Evolutionary conservation across 2,888 invertebrate species (phyloP).

Genomic region (Dicranocentrus wangi): DNA sequence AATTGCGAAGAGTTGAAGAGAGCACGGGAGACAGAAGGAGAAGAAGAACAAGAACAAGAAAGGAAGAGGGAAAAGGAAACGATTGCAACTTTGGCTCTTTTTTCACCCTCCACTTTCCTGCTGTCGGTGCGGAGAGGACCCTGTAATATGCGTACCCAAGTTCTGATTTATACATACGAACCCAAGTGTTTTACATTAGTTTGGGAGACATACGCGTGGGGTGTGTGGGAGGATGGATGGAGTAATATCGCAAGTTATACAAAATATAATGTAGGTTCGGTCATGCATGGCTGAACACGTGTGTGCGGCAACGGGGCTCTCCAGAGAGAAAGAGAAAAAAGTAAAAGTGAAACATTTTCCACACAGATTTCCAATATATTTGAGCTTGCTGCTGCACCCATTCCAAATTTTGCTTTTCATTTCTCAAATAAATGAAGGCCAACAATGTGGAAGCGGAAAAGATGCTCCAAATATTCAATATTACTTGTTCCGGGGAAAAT

Average conservation of each 20-base stretch:
- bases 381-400: neutral
- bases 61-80: neutral
- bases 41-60: no score
- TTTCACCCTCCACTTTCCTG: conserved; percentile 15
- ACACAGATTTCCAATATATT: neutral
- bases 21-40: neutral
- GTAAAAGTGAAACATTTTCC: neutral
- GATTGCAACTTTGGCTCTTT: conserved; percentile 20
- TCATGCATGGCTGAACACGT: conserved; percentile 25
- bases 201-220: no score
- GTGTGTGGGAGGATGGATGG: no score
- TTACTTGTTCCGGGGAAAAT: no score
- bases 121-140: conserved; percentile 10
- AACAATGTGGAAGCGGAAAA: no score
- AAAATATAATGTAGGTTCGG: neutral
- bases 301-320: neutral
- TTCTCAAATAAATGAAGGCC: no score
- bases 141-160: no score
- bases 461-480: no score
- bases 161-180: no score
- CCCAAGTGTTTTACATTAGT: no score
- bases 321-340: neutral
- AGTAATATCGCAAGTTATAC: no score
- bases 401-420: no score
- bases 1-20: conserved; percentile 1